Conservation (phyloP, 2,113 vertebrate species). For the Spilogale gracilis region DNA sequence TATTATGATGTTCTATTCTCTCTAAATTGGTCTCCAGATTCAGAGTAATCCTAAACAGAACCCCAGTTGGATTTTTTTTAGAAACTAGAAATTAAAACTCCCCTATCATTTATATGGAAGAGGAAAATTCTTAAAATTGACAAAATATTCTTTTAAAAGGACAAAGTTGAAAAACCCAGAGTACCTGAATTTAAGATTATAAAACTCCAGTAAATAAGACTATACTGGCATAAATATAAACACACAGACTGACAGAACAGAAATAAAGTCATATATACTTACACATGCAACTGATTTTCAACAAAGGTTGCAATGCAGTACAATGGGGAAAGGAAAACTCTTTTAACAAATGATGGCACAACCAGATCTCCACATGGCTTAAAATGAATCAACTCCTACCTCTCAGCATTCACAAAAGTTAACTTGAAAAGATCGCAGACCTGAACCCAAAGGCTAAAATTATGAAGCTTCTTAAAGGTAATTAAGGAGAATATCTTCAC, state of each 20-base stretch:
- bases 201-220: neutral
- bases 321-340: neutral
- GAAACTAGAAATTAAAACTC: neutral
- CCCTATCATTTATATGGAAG: constrained; percentile 12
- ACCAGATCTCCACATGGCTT: neutral
- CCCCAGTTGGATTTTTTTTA: neutral
- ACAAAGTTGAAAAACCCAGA: neutral
- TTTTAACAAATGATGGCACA: neutral
- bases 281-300: neutral
- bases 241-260: neutral
- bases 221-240: neutral
- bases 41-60: neutral
- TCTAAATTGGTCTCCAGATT: neutral
- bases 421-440: neutral
- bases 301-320: neutral
- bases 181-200: neutral
- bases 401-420: neutral
- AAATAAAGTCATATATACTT: neutral
- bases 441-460: neutral
- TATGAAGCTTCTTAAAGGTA: neutral
- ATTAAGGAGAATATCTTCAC: neutral
- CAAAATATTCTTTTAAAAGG: constrained; percentile 3
- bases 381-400: neutral
- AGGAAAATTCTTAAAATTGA: constrained; percentile 1
- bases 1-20: neutral